Evolutionary conservation across 2,797 vertebrate species (phyloP), one percentile per base, ranked within the genome.

Genomic region (Coccyzus lansbergi): DNA sequence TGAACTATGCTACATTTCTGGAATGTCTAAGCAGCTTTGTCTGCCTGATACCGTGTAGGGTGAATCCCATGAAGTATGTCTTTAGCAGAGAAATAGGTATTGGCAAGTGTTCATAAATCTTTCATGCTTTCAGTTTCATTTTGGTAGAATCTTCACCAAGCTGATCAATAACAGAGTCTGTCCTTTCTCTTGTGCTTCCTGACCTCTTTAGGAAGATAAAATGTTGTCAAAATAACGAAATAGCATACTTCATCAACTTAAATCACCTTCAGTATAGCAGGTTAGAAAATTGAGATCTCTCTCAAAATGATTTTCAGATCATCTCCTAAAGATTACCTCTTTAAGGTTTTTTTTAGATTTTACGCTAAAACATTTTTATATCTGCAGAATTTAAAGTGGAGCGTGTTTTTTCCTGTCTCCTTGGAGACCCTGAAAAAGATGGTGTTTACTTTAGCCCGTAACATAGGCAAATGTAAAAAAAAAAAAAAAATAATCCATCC

Each of bases 281-380:
- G 56, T 75, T 36, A 56, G 80, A 88, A 94, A 95, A 95, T 7
- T 49, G 88, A 92, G 75, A 59, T 93, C 31, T 93, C 40, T 63
- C 46, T 76, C 63, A 80, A 92, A 94, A 90, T 75, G 4, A 77
- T 92, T 96, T 91, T 78, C 89, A 80, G 46, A 91, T 92, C 15
- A 92, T 87, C 38, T 89, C 48, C 76, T 62, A 49, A 82, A 88
- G 63, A 83, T 82, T 77, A 20, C 24, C 13, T 58, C 18, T 21
- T 80, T 76, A 51, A 89, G 22, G 24, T 88, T 86, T 81, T 64
- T 64, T 36, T 74, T 83, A 19, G 11, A 62, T 21, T 79, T 88
- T 89, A 74, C 3, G 1, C 69, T 88, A 48, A 84, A 76, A 46
- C 12, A 9, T 49, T 93, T 93, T 81, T 69, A 11, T 82, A 48